Base-by-base conservation (phyloP, 2,797 vertebrate genomes). In the Lutjanus campechanus region DNA sequence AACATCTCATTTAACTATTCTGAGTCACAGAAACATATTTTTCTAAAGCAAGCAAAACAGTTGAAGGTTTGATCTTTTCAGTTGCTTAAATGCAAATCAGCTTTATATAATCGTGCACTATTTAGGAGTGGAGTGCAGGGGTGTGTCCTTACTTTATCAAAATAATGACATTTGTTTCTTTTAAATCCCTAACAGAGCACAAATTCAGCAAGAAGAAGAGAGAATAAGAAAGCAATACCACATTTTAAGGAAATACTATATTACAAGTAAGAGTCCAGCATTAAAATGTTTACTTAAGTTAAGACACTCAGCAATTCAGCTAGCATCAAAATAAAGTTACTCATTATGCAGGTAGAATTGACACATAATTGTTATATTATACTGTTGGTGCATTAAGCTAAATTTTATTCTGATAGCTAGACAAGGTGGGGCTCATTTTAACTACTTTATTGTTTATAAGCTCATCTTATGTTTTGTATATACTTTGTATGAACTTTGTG, bases 11-110 rank as follows among this genome's bases (percentile, higher is more conserved):
- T 43, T 56, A 12, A 69, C 29, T 36, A 36, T 36, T 36, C 29
- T 36, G 29, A 36, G 29, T 68, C 19, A n/a, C 9, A 46, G 50
- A 76, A 62, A 9, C 1, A 0, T 19, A 1, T n/a, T 58, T 73
- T 29, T 15, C 29, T 3, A 41, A 41, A 67, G 22, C 12, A 51
- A 11, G 7, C 25, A 17, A 58, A 55, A 43, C 17, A 5, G 74
- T 59, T 54, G 11, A 70, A 54, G 36, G 4, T 13, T 20, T 58
- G 36, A 49, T 50, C 20, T 53, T 73, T 81, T 82, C 82, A 20
- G 71, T 82, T 87, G 41, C 53, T 65, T 15, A n/a, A 4, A 87
- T 87, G 77, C 77, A 83, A 75, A 85, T 81, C 17, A 81, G 59
- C 61, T 73, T 63, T 9, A 50, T 0, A 3, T 58, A 56, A 69